Base-by-base conservation (phyloP, 2,797 vertebrate species). In the Hapalemur alaotrensis region DNA sequence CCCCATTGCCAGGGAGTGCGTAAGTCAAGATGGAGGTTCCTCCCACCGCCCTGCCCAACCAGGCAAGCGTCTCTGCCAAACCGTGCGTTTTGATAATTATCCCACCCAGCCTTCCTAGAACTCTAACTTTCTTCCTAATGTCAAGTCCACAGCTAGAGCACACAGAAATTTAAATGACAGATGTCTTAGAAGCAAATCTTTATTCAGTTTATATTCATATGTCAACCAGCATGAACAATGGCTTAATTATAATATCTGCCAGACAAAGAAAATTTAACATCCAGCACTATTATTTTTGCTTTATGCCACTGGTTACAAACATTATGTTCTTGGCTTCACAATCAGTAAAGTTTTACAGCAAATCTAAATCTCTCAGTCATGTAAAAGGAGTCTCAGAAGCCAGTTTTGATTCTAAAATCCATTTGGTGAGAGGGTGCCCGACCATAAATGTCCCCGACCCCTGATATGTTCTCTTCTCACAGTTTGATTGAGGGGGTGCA, bases 381-480 rank as follows among this genome's bases (percentile, higher is more conserved):
- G 9, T 76, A 69, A 63, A 63, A 94, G 13, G 7, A 38, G 86
- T 3, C 41, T 28, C 43, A 20, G 79, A 54, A 89, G 46, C 84
- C 75, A 73, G 63, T 0, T 20, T 7, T 5, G 35, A 76, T 50
- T 79, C 92, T 48, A 8, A 50, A 80, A 54, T 48, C 35, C 32
- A 12, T 11, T 5, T 76, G 92, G 52, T n/a, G n/a, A 30, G 54
- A 84, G 61, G 80, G 32, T n/a, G 75, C 25, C 50, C 18, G 0
- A 35, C 15, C n/a, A 1, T 4, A 28, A 35, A 7, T 4, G 17
- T n/a, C 35, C 35, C 83, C 14, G 0, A 61, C 46, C 41, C 67
- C 13, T 0, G 0, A 7, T 0, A 1, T 6, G 0, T 28, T 23
- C 25, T 50, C 38, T 20, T 32, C 30, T 20, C 38, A n/a, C 28